A percentile compares a stretch with the other conserved stretches of the same genome.
phyloP scores from a whole-genome alignment of 1,140 invertebrate species.

The Pollicipes pollicipes region DNA sequence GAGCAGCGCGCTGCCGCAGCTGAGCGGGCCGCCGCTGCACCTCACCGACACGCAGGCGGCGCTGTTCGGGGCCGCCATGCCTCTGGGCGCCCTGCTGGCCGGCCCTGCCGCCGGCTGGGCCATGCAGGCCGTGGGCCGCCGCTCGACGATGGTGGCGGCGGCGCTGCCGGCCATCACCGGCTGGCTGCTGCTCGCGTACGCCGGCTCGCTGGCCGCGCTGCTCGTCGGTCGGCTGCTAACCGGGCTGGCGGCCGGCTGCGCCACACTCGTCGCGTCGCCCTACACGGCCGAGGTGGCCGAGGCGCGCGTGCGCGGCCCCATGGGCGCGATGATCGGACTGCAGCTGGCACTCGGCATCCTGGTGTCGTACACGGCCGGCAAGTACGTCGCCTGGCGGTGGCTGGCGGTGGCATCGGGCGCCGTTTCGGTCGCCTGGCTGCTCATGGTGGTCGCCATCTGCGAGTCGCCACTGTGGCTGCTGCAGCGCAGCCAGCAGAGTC shows the following conservation, averaged over 20 bases:
- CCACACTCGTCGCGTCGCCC: constrained; percentile 4
- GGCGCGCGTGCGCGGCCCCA: constrained; percentile 6
- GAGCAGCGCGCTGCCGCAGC: background rate
- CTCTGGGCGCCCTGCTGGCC: background rate
- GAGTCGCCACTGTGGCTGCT: background rate
- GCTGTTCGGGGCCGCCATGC: background rate
- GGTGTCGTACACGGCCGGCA: background rate
- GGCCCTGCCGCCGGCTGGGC: background rate
- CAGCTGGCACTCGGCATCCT: background rate
- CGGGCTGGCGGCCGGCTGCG: background rate
- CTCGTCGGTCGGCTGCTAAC: background rate
- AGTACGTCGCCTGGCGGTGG: background rate
- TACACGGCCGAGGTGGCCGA: constrained; percentile 12
- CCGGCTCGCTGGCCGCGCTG: background rate
- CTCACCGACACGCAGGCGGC: background rate
- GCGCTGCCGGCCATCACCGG: background rate
- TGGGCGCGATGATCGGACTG: constrained; percentile 8
- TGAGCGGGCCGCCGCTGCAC: background rate
- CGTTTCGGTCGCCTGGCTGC: background rate
- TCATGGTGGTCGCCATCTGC: background rate
- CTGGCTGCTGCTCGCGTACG: background rate
- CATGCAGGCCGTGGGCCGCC: background rate
- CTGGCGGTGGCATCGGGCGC: background rate
- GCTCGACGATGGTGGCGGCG: background rate
- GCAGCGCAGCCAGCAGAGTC: background rate